These are phyloP conservation scores for Brachynemurus nebulosus DNA, from an alignment of 2,888 invertebrate species.

Conservation along the genomic window DNA sequence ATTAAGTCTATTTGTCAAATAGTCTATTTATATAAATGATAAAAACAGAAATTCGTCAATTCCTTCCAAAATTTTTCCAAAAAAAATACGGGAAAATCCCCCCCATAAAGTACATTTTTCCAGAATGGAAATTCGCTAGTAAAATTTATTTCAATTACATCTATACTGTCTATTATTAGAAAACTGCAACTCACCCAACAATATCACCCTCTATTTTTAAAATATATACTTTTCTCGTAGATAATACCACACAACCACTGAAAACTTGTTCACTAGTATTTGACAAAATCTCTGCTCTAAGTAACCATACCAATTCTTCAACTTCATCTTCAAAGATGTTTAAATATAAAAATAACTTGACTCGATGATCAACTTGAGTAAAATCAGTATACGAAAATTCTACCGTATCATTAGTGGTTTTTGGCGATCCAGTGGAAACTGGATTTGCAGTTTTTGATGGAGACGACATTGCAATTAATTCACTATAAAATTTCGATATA, in stretches of 20 bases:
- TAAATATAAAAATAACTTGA: slow-evolving; percentile 41
- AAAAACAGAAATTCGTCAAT: too few species aligned
- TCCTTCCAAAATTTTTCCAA: too few species aligned
- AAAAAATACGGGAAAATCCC: too few species aligned
- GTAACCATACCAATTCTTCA: slow-evolving; percentile 38
- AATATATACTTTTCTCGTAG: slow-evolving; percentile 37
- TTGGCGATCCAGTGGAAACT: too few species aligned
- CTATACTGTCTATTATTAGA: too few species aligned
- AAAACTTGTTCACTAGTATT: slow-evolving; percentile 26
- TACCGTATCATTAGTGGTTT: slow-evolving; percentile 22
- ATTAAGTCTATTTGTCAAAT: too few species aligned
- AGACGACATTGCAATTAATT: slow-evolving; percentile 30
- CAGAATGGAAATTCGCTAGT: too few species aligned
- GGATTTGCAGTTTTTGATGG: too few species aligned
- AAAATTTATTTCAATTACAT: too few species aligned
- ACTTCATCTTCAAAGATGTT: slow-evolving; percentile 38
- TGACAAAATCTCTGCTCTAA: slow-evolving; percentile 34
- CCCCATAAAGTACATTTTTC: too few species aligned
- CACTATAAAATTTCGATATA: too few species aligned
- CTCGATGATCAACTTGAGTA: slow-evolving; percentile 39
- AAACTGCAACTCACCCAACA: slow-evolving; percentile 19
- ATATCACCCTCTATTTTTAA: slow-evolving; percentile 35
- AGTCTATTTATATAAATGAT: too few species aligned
- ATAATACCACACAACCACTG: slow-evolving; percentile 36
- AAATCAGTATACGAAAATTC: slow-evolving; percentile 41